Evolutionary conservation across 2,888 invertebrate species (phyloP), one percentile per base, ranked within the genome.

Genomic region (Geophilus truncorum): DNA sequence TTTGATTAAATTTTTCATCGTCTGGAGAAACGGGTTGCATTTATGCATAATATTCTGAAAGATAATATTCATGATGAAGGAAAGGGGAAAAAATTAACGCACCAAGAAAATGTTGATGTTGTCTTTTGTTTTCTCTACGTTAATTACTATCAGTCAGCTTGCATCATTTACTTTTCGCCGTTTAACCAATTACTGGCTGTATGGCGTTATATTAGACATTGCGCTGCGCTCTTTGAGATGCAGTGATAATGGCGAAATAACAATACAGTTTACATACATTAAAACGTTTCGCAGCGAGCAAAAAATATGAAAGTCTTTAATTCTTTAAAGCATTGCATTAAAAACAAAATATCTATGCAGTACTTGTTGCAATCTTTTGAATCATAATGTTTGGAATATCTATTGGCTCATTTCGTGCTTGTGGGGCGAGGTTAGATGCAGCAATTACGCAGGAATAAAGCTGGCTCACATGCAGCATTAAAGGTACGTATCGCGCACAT

Each of bases 161-260:
- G 70, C 70, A 70, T 70, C 70, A 70, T 70, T 70, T 70, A 70
- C 70, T 70, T 70, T 15, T 70, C 25, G 25, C 70, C 70, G n/a
- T 70, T 70, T 70, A 70, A 70, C 28, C 70, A 70, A 70, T 70
- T 70, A 70, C 70, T 5, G 28, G n/a, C 25, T n/a, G 15, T 28
- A 70, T 70, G 70, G 70, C 5, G 28, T n/a, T 62, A 62, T n/a
- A n/a, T 62, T 62, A 62, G 62, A 62, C 62, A 62, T 70, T 70
- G 4, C n/a, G 28, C 70, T 25, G 10, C 25, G 28, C 28, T 70
- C 25, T 28, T 28, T 70, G 70, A 23, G 28, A 70, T 70, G 70
- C 70, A 70, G 28, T 23, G 70, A 70, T 70, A 70, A 70, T 70
- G 70, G 28, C 10, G 25, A 25, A 70, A 70, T 28, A 70, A 70